Conservation (phyloP, 1,140 invertebrate genomes). For the Centruroides sculpturatus region DNA sequence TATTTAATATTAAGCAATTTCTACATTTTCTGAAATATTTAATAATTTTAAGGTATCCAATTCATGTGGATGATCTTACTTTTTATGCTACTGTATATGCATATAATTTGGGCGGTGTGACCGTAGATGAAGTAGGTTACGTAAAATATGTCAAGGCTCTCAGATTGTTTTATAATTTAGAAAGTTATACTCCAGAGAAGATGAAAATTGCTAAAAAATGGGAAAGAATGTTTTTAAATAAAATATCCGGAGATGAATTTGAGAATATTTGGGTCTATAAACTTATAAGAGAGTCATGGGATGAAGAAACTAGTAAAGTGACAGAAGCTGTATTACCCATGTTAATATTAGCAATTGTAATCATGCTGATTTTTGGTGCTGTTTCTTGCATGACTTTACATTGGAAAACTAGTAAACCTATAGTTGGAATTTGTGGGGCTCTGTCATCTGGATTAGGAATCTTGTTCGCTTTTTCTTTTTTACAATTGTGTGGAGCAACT, state of each 20-base stretch:
- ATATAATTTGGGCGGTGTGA: conserved; percentile 66
- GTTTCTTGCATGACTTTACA: conserved; percentile 57
- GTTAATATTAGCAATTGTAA: conserved; percentile 65
- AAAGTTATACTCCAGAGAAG: conserved; percentile 51
- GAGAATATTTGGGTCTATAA: conserved; percentile 62
- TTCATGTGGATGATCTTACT: conserved; percentile 72
- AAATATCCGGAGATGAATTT: conserved; percentile 57
- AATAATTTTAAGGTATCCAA: conserved; percentile 47
- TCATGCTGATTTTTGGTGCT: conserved; percentile 49
- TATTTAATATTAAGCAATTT: no score
- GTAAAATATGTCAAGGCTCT: conserved; percentile 60
- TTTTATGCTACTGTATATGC: conserved; percentile 70
- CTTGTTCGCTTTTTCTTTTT: conserved; percentile 69
- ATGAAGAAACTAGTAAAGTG: conserved; percentile 74
- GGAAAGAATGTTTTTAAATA: conserved; percentile 66
- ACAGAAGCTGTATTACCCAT: conserved; percentile 73
- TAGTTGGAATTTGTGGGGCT: conserved; percentile 79
- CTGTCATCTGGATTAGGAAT: conserved; percentile 78
- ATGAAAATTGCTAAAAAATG: conserved; percentile 64
- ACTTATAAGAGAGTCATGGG: conserved; percentile 69
- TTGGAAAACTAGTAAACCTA: conserved; percentile 74
- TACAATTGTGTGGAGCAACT: conserved; percentile 72
- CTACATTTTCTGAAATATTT: no score
- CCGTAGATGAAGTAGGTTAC: conserved; percentile 50
- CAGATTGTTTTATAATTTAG: conserved; percentile 72